Base-by-base conservation (phyloP, 2,888 invertebrate species). In the Sinohyriopsis cumingii region DNA sequence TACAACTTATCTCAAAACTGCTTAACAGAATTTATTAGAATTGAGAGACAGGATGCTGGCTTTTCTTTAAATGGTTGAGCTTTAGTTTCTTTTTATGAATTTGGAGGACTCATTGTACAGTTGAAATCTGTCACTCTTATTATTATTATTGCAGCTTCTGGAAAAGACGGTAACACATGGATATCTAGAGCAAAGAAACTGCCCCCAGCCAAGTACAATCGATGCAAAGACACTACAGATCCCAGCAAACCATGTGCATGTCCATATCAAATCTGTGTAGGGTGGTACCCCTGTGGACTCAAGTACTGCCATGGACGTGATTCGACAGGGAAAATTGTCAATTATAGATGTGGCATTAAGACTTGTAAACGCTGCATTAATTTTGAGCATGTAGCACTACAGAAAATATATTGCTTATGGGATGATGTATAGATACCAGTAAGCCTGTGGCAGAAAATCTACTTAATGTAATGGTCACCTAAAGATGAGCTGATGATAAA, bases 261-360 rank as follows among this genome's bases (percentile, higher is more conserved):
- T 89, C 94, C 94, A 68, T 92, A 96, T 82, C 95, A 96, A 92
- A 93, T 94, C 76, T 96, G 96, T 90, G 94, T 97, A 67, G 96
- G 96, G 67, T 98, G 97, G 97, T 98, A 96, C 90, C 97, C 98
- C 0, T 98, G 97, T 90, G 96, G 96, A 28, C 92, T 98, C 60
- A 97, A 97, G 89, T 98, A 96, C 91, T 98, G 98, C 91, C 95
- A 96, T 86, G 95, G 94, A 61, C 94, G 95, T 89, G 93, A 93
- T 61, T 89, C 90, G 25, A 92, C 92, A 80, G 93, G 93, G 88
- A 93, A 91, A 92, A 93, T 92, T 7, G 91, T 92, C 81, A 93
- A 92, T 67, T 97, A 97, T 91, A 93, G 97, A 67, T 98, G 98
- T 89, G 98, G 98, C 78, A 98, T 98, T 88, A 96, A 97, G 91